A percentile compares a stretch with the other conserved stretches of the same genome.
phyloP scores from a whole-genome alignment of 2,797 vertebrate genomes.

The Mico argentatus region DNA sequence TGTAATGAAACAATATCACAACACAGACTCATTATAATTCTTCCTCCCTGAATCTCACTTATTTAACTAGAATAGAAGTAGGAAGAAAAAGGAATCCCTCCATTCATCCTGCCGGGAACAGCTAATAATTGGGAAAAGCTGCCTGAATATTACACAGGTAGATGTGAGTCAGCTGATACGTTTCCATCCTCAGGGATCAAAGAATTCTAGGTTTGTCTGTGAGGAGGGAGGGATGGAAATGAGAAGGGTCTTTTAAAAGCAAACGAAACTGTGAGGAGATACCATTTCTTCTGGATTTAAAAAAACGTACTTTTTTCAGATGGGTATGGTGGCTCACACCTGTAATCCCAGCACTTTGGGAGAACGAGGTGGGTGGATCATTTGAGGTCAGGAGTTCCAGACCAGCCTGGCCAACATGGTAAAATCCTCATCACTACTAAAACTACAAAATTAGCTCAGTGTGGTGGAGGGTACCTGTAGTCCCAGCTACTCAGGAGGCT shows the following conservation, averaged over 20 bases:
- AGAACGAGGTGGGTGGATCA: neutral
- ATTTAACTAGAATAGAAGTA: neutral
- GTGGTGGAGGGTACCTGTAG: neutral
- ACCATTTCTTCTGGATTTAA: neutral
- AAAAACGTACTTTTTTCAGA: neutral
- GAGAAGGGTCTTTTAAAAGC: neutral
- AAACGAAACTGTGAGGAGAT: neutral
- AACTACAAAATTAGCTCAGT: neutral
- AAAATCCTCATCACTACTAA: neutral
- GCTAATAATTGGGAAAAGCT: neutral
- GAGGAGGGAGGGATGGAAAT: neutral
- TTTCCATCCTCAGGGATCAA: neutral
- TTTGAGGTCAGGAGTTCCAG: neutral
- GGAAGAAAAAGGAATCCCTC: neutral
- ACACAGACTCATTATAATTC: rapidly evolving
- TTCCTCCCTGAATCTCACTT: neutral
- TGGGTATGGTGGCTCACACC: neutral
- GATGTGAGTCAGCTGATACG: no score
- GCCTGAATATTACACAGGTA: neutral
- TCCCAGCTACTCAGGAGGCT: neutral
- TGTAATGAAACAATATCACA: neutral
- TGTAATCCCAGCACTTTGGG: neutral
- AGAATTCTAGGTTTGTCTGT: neutral
- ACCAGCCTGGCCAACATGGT: neutral
- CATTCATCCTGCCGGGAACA: rapidly evolving